Base-by-base conservation (phyloP, 2,113 vertebrate species). In the Holacanthus passer region DNA sequence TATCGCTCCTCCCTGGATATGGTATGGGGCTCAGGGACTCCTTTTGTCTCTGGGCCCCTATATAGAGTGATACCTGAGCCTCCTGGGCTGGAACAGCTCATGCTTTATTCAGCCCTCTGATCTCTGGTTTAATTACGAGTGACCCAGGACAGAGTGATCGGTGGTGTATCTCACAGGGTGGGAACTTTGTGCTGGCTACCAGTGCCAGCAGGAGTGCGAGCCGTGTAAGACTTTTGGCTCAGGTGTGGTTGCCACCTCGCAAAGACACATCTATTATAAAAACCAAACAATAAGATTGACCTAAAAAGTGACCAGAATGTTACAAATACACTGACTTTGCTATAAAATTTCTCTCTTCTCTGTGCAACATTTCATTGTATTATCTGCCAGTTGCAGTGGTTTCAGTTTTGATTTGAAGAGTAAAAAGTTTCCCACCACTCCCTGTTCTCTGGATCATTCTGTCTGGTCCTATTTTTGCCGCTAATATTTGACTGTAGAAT, bases 61-160 rank as follows among this genome's bases (percentile, higher is more conserved):
- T 60, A 73, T 45, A 29, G 58, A 43, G 84, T 35, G 94, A 92
- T 88, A 93, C 91, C 82, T 82, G 92, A 93, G 87, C 88, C 86
- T 77, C 56, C 48, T 24, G 48, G n/a, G 71, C 82, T 37, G 79
- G 73, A 85, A 81, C 80, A 79, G 67, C 89, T 92, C 93, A 88
- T 93, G 87, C 87, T 91, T 94, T 91, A 94, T 94, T 92, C 94
- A 92, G 77, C 80, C 77, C 72, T 83, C 72, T 93, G 91, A 91
- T 93, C 91, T 92, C 82, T 89, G 82, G 71, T 88, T 90, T 92
- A 94, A 93, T 92, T 90, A 91, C 29, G 48, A 88, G 65, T 85
- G 87, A 91, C 87, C 83, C 78, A 53, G 72, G 81, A 81, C 39
- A 3, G 50, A 60, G 47, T 13, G 82, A 60, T 70, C 22, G 39